Conservation (phyloP, 2,888 invertebrate species). For the Cerceris rybyensis region DNA sequence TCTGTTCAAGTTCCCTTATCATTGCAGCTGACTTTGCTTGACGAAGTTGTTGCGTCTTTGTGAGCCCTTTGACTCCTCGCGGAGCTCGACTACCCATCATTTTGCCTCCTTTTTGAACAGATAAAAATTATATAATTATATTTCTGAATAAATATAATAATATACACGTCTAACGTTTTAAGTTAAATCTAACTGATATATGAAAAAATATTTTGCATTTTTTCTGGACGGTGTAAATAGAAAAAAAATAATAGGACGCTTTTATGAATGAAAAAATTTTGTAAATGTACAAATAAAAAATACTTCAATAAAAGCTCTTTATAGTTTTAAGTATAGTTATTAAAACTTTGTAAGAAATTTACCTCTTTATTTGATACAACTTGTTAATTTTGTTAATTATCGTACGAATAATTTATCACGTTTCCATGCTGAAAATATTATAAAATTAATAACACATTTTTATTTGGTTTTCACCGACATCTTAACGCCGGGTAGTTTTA, state of each 20-base stretch:
- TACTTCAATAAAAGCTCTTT: no score
- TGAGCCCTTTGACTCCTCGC: conserved; percentile 42
- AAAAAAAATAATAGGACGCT: no score
- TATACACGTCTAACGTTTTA: no score
- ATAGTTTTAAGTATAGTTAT: background rate
- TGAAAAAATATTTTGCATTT: background rate
- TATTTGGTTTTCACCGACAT: conserved; percentile 6
- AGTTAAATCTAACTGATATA: background rate
- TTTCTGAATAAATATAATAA: background rate
- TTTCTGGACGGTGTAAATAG: no score
- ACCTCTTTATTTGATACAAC: conserved; percentile 16
- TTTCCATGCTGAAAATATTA: conserved; percentile 46
- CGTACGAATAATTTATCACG: conserved; percentile 23
- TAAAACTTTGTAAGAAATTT: conserved; percentile 44
- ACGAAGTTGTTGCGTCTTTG: conserved; percentile 67
- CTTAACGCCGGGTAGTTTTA: conserved; percentile 16
- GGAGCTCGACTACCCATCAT: conserved; percentile 26
- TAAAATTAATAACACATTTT: conserved; percentile 23
- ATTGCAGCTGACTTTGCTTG: conserved; percentile 65
- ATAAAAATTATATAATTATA: background rate
- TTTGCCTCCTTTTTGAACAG: conserved; percentile 5
- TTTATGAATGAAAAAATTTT: background rate
- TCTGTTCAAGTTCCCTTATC: conserved; percentile 49
- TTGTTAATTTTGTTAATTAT: conserved; percentile 20
- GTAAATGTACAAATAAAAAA: background rate